Conservation (phyloP, 2,888 invertebrate genomes). For the Himalopsyche anomala region DNA sequence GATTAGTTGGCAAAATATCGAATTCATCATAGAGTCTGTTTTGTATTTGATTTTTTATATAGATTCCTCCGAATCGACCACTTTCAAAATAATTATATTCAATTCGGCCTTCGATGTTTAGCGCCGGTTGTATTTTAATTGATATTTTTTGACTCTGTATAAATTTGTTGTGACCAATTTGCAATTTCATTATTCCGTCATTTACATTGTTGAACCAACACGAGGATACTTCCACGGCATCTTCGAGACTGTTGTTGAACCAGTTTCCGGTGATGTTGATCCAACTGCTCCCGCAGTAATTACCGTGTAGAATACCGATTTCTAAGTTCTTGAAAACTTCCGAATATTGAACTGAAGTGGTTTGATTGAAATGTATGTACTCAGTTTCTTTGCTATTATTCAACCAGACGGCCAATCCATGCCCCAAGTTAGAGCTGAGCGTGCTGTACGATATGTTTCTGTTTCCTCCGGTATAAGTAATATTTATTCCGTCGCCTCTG, state of each 20-base stretch:
- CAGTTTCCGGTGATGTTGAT: slow-evolving; percentile 95
- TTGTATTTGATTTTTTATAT: slow-evolving; percentile 86
- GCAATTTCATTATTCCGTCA: slow-evolving; percentile 78
- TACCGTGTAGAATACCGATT: slow-evolving; percentile 93
- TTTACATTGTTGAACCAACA: slow-evolving; percentile 84
- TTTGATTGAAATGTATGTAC: slow-evolving; percentile 88
- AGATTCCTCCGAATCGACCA: slow-evolving; percentile 88
- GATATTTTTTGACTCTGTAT: slow-evolving; percentile 85
- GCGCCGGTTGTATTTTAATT: slow-evolving; percentile 87
- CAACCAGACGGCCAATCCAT: slow-evolving; percentile 92
- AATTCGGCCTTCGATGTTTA: slow-evolving; percentile 86
- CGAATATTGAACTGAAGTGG: slow-evolving; percentile 90
- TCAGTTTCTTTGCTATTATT: slow-evolving; percentile 89
- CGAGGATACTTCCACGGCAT: slow-evolving; percentile 88
- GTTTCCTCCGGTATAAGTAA: slow-evolving; percentile 96
- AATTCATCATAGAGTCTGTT: slow-evolving; percentile 85
- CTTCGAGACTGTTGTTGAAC: slow-evolving; percentile 87
- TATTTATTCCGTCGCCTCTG: slow-evolving; percentile 95
- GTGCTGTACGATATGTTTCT: slow-evolving; percentile 92
- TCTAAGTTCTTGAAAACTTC: slow-evolving; percentile 92
- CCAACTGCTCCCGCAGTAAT: slow-evolving; percentile 90
- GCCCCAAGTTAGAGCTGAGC: slow-evolving; percentile 91
- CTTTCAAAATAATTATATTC: slow-evolving; percentile 93
- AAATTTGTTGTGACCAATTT: slow-evolving; percentile 92
- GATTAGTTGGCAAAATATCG: slow-evolving; percentile 82